These are phyloP conservation scores for Monopterus albus DNA, from an alignment of 2,113 vertebrate genomes.

Conservation along the genomic window DNA sequence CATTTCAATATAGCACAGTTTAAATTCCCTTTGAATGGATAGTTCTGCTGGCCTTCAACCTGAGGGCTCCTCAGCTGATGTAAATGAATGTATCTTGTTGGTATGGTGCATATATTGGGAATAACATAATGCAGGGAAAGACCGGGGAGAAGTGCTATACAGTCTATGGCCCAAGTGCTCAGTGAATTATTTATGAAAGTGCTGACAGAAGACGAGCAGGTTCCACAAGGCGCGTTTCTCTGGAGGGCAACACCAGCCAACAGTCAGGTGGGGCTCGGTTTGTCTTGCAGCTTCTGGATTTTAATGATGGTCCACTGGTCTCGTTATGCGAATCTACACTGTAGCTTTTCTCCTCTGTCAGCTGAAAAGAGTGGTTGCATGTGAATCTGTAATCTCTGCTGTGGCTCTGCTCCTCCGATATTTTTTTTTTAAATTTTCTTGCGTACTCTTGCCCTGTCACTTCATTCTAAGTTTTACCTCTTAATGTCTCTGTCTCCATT, in stretches of 20 bases:
- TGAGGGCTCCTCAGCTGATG: constrained; percentile 14
- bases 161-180: constrained; percentile 60
- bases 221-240: constrained; percentile 70
- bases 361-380: constrained; percentile 66
- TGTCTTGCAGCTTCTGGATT: constrained; percentile 68
- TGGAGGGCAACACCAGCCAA: constrained; percentile 60
- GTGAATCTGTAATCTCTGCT: constrained; percentile 54
- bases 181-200: constrained; percentile 81
- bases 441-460: constrained; percentile 1
- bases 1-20: not conserved
- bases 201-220: constrained; percentile 76
- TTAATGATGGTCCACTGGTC: constrained; percentile 76
- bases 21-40: constrained; percentile 14
- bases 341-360: constrained; percentile 63
- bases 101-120: constrained; percentile 37
- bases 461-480: constrained; percentile 18
- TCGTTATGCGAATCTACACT: constrained; percentile 65
- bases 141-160: constrained; percentile 4
- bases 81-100: constrained; percentile 50
- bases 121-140: constrained; percentile 58
- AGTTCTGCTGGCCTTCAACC: constrained; percentile 33
- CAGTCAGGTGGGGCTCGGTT: constrained; percentile 64
- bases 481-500: not conserved
- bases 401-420: not conserved
- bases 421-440: not conserved